Base-by-base conservation (phyloP, 2,888 invertebrate genomes). In the Sinopyrophorus schimmeli region DNA sequence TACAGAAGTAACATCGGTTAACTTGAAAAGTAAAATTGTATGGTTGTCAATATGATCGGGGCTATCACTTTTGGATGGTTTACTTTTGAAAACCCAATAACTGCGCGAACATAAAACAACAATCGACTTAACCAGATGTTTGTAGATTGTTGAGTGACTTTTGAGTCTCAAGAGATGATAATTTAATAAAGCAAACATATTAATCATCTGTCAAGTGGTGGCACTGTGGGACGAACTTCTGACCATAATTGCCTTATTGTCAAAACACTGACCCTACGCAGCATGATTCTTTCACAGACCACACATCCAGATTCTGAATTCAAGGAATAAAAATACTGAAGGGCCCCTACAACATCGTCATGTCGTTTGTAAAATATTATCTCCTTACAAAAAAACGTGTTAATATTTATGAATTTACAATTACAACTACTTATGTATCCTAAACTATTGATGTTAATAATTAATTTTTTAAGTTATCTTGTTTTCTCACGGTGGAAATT, bases 191-290 rank as follows among this genome's bases (percentile, higher is more conserved):
- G 65, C 65, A 59, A 61, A 63, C 59, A 59, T 69, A 72, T 72
- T 71, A 71, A 72, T 72, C 72, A 70, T 68, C 64, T 70, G 72
- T 69, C 70, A 65, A 60, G 62, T 63, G 63, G 65, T 63, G 65
- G 63, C 66, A 60, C 65, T 65, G 68, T 69, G 68, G 70, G 70
- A 62, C 61, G 67, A 62, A 62, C 67, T 67, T 59, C 65, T 63
- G 67, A 65, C 68, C 59, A 64, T 72, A 71, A 72, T 72, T 72
- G 72, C 66, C 63, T 66, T 68, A 71, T 72, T 72, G 72, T 72
- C 70, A 70, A 69, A 70, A 70, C 67, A 69, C 59, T 66, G 65
- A 66, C 66, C 64, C 60, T 49, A 60, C 66, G 57, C 67, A 66
- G 65, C 62, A 54, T 57, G 64, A 54, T 44, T 54, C 57, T 56